phyloP scores from a whole-genome alignment of 2,113 vertebrate species.

The Diadophis punctatus region DNA sequence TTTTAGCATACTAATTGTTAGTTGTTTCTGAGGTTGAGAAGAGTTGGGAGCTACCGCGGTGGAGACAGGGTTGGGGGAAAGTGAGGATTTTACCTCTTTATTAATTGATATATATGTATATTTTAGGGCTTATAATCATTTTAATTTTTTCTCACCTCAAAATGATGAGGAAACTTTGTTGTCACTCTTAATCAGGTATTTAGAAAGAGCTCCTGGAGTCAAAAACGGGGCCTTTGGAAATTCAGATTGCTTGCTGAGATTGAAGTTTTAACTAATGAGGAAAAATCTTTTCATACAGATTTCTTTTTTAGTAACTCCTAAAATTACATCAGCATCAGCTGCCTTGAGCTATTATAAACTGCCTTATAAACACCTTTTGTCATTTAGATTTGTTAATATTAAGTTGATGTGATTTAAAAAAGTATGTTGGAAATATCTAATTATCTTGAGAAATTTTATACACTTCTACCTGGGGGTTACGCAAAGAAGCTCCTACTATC shows the following conservation, averaged over 20 bases:
- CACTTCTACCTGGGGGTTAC: not conserved
- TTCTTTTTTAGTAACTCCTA: not conserved
- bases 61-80: not conserved
- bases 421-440: not conserved
- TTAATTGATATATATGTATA: not conserved
- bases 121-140: not conserved
- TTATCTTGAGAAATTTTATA: not conserved
- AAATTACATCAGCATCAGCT: not conserved
- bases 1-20: not conserved
- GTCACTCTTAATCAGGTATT: not conserved
- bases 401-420: not conserved
- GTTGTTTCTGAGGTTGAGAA: not conserved
- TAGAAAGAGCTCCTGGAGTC: not conserved
- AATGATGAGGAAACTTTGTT: not conserved
- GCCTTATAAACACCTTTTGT: not conserved
- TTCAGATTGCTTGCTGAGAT: not conserved
- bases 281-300: not conserved
- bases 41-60: not conserved
- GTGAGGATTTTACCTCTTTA: not conserved
- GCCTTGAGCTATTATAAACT: not conserved
- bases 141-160: not conserved
- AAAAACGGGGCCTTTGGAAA: not conserved
- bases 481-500: not conserved
- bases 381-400: not conserved
- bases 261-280: not conserved